Percentiles rank a stretch among this genome's conserved stretches.
Conservation (phyloP, 2,113 vertebrate species). For the Oncorhynchus tshawytscha region DNA sequence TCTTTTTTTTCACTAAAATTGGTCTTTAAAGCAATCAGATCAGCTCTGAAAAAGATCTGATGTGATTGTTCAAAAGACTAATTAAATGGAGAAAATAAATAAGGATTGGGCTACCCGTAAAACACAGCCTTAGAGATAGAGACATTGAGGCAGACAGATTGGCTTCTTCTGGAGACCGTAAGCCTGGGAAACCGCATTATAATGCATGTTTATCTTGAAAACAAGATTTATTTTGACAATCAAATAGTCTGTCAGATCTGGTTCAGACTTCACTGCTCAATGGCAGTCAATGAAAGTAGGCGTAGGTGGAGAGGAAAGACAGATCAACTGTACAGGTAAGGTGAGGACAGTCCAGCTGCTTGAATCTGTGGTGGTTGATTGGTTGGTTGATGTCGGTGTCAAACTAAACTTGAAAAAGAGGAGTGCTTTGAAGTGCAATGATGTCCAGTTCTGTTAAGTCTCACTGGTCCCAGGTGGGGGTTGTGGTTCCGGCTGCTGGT, state of each 20-base stretch:
- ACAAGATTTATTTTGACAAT: background rate
- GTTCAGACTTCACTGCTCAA: background rate
- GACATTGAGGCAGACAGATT: constrained; percentile 2
- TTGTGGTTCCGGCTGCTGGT: constrained; percentile 47
- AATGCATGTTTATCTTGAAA: background rate
- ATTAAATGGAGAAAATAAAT: too few relatives aligned
- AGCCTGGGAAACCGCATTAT: background rate
- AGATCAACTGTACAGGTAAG: background rate
- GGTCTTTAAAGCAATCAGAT: too few relatives aligned
- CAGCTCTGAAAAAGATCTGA: too few relatives aligned
- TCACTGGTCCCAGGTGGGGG: constrained; percentile 11
- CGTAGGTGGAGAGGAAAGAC: background rate
- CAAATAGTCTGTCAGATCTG: background rate
- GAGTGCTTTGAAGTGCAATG: constrained; percentile 49
- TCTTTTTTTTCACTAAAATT: too few relatives aligned
- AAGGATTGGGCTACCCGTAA: too few relatives aligned
- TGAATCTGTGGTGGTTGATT: constrained; percentile 12
- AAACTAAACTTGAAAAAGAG: constrained; percentile 13
- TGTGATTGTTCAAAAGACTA: too few relatives aligned
- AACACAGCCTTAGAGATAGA: background rate
- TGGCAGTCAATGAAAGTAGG: background rate
- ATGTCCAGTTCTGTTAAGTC: constrained; percentile 6
- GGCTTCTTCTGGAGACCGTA: background rate
- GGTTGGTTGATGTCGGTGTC: background rate
- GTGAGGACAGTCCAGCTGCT: constrained; percentile 66